Evolutionary conservation across 2,888 invertebrate genomes (phyloP), one percentile per base, ranked within the genome.

Genomic region (Tribolium freemani): DNA sequence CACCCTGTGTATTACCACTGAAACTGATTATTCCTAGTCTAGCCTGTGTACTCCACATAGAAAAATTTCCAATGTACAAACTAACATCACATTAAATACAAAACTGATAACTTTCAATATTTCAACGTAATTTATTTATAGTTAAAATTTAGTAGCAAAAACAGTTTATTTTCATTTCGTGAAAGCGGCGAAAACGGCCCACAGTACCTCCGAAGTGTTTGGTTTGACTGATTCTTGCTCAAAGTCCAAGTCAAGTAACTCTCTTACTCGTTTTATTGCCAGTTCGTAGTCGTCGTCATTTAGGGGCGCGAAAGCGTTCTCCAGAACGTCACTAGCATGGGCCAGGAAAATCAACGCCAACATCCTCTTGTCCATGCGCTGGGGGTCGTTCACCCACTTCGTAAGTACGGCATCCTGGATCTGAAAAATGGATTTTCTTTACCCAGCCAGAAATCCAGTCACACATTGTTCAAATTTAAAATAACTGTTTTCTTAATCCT

Each of bases 131-230:
- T 71, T 71, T 72, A 69, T 69, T 63, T 64, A 57, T 73, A 56
- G 38, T 64, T 69, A 50, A 60, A 67, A 46, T 53, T 68, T 68
- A 45, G 48, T 71, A 31, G 50, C 53, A 61, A 71, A 71, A 66
- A 67, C 48, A 56, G 50, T 46, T 60, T 60, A 63, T 57, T 60
- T 54, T 91, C 94, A 99, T 93, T 99, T 99, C 83, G 96, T 96
- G 89, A 99, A 98, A 74, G 98, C 96, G 80, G 98, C 96, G 88
- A 99, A 98, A 72, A 99, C 99, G 66, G 98, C 98, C 99, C 99
- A 99, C 90, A 99, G 94, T 81, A 98, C 93, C 86, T 98, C 98
- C 84, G 94, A 94, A 72, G 95, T 93, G 85, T 94, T 94, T 54
- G 94, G 91, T 88, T 98, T 97, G 88, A 94, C 93, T 77, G 96